phyloP scores from a whole-genome alignment of 2,888 invertebrate species.

The Leistus spinibarbis region DNA sequence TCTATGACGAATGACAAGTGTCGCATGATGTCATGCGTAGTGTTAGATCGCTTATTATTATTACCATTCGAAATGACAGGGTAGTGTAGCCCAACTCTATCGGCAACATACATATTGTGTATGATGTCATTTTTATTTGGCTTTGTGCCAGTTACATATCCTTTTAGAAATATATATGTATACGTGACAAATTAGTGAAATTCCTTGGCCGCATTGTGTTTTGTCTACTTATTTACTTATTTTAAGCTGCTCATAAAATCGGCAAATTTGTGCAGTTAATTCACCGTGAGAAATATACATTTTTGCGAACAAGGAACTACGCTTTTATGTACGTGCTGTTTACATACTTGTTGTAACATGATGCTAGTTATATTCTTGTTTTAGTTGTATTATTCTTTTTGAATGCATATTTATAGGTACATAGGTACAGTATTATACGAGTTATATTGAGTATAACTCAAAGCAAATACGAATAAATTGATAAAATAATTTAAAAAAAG shows the following conservation, averaged over 20 bases:
- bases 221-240: not conserved
- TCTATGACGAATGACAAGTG: conserved; percentile 27
- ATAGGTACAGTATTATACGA: too few relatives aligned
- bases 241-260: not conserved
- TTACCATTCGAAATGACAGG: conserved; percentile 31
- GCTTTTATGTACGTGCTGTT: not conserved
- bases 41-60: conserved; percentile 28
- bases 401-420: too few relatives aligned
- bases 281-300: not conserved
- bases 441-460: too few relatives aligned
- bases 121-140: conserved; percentile 33
- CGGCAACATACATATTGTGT: conserved; percentile 12
- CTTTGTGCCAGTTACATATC: conserved; percentile 15
- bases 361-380: too few relatives aligned
- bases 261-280: not conserved
- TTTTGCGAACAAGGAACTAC: not conserved
- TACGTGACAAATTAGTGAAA: conserved; percentile 35
- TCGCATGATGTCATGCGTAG: conserved; percentile 26
- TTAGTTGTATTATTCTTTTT: too few relatives aligned
- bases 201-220: not conserved
- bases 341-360: not conserved
- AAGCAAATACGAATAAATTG: too few relatives aligned
- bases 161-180: conserved; percentile 26
- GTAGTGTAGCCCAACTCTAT: too few relatives aligned
- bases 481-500: too few relatives aligned